A percentile compares a stretch with the other conserved stretches of the same genome.
Conservation (phyloP, 2,113 vertebrate species). For the Mionectes macconnelli region DNA sequence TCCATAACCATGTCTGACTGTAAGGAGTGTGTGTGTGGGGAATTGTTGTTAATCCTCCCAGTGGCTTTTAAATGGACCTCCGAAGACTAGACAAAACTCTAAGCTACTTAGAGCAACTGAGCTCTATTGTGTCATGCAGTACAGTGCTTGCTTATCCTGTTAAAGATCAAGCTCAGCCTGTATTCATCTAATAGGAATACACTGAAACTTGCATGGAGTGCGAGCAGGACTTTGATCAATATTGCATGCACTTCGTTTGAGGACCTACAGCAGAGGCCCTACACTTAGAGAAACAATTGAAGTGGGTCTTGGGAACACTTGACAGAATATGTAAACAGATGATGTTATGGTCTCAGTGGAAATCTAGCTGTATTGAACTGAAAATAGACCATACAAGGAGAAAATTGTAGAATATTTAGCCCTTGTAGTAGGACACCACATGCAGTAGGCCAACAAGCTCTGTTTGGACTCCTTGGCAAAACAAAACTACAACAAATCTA, state of each 20-base stretch:
- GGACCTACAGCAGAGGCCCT: conserved; percentile 54
- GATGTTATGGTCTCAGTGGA: conserved; percentile 52
- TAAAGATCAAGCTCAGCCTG: conserved; percentile 3
- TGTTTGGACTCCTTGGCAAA: background rate
- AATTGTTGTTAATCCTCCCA: background rate
- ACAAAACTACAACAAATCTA: background rate
- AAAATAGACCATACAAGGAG: conserved; percentile 52
- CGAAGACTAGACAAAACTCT: background rate
- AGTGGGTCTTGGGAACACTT: conserved; percentile 49
- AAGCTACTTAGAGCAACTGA: background rate
- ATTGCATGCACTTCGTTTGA: conserved; percentile 8
- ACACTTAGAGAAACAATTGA: conserved; percentile 52
- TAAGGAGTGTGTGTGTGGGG: accelerated
- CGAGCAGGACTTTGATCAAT: conserved; percentile 35
- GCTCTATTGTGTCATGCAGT: background rate
- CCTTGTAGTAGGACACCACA: background rate
- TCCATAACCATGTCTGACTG: background rate
- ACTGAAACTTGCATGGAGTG: background rate
- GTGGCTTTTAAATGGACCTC: background rate
- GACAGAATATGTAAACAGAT: conserved; percentile 44
- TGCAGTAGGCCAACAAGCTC: background rate
- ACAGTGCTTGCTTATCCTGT: background rate
- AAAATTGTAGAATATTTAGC: background rate
- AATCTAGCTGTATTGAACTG: conserved; percentile 32
- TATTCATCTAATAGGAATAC: background rate